phyloP scores from a whole-genome alignment of 2,888 invertebrate genomes.

The Epistrophe grossulariae region DNA sequence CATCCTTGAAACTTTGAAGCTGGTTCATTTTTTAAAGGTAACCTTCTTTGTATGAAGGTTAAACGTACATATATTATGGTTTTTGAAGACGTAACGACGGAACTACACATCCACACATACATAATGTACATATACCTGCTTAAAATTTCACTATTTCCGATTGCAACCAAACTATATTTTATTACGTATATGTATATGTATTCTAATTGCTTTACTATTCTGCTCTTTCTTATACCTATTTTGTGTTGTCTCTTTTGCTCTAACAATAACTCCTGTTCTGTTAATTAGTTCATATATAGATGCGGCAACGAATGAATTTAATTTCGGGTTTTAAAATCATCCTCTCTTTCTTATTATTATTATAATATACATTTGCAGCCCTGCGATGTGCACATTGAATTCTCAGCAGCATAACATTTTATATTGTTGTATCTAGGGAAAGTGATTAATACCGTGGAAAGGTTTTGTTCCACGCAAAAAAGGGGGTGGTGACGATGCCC shows the following conservation, averaged over 20 bases:
- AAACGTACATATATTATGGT: no score
- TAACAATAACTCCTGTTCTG: conserved; percentile 37
- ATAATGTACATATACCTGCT: neutral
- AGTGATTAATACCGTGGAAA: conserved; percentile 75
- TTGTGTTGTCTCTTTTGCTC: conserved; percentile 22
- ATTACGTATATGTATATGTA: neutral
- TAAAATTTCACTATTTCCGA: conserved; percentile 46
- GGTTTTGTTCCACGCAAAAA: conserved; percentile 60
- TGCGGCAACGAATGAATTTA: conserved; percentile 76
- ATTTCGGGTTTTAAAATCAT: conserved; percentile 76
- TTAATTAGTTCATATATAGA: conserved; percentile 76
- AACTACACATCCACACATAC: neutral
- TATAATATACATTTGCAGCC: conserved; percentile 19
- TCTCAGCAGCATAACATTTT: conserved; percentile 1
- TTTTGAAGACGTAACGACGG: no score
- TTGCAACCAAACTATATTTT: conserved; percentile 11
- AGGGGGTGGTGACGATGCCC: conserved; percentile 42
- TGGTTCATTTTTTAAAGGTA: neutral
- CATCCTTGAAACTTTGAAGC: neutral
- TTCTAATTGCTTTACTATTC: neutral
- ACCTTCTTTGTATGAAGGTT: neutral
- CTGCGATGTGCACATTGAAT: conserved; percentile 43
- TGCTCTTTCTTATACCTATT: neutral
- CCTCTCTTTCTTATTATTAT: conserved; percentile 13
- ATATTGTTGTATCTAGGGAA: conserved; percentile 64